Evolutionary conservation across 1,140 invertebrate species (phyloP), one percentile per base, ranked within the genome.

Genomic region (Leptopilina clavipes): DNA sequence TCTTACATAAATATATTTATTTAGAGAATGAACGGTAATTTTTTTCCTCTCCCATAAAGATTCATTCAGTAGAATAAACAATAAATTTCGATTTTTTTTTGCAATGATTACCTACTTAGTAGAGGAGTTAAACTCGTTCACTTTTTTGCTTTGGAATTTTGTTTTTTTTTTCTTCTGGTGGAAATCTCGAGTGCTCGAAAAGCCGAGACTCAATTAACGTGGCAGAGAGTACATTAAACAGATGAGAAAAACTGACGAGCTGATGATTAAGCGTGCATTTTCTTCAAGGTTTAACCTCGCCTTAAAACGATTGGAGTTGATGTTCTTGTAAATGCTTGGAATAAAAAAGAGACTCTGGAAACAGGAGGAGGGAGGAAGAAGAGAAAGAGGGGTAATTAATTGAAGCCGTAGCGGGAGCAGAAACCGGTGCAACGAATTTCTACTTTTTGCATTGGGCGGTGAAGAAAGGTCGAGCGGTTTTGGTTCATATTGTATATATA

Each of bases 281-380:
- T 65, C 59, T 65, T 65, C 12, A n/a, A 65, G 12, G 22, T 65
- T 37, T 65, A 65, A 65, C 59, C 59, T 37, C 59, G 25, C 59
- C 59, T 65, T 65, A 65, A 65, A 65, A 31, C 59, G 59, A 65
- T 65, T 37, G 22, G 59, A 65, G 59, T 8, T 65, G 59, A 65
- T 25, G 25, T 65, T 31, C 25, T 65, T 31, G 59, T 65, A 65
- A 65, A 65, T 65, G 59, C 19, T 40, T 40, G 12, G n/a, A 19
- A 8, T n/a, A 65, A 37, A 65, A 65, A 65, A 65, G 22, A 65
- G 14, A 65, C 59, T 65, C 37, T 40, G 7, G 8, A 40, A 9
- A 40, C 5, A 40, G 9, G 9, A 40, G 9, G 7, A 40, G 5
- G 1, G 37, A 40, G 37, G 37, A 11, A 0, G 37, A 9, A 1